Conservation (phyloP, 53 echinoderm and acorn worm species). For the Patiria pectinifera region DNA sequence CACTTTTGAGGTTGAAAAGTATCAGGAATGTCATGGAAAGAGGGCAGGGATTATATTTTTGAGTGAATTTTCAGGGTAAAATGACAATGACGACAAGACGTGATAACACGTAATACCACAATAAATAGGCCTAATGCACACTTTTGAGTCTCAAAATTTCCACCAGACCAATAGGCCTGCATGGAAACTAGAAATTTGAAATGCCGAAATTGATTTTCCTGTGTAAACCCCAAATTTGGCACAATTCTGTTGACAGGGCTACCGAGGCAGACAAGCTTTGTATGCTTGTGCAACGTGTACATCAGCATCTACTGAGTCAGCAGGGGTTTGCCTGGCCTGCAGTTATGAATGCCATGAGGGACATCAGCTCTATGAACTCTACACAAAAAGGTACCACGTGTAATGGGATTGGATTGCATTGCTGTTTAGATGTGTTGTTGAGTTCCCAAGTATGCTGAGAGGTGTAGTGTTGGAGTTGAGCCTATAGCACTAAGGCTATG, state of each 20-base stretch:
- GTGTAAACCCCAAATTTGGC: neutral
- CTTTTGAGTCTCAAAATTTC: no score
- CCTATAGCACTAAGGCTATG: no score
- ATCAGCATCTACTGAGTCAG: slow-evolving; percentile 24
- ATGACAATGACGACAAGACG: no score
- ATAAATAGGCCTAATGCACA: no score
- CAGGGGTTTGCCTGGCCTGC: slow-evolving; percentile 92
- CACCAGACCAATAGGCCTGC: neutral
- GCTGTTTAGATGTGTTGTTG: no score
- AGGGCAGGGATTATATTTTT: no score
- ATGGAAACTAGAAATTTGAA: neutral
- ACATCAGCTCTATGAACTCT: slow-evolving; percentile 88
- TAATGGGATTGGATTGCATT: neutral
- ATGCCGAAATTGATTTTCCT: neutral
- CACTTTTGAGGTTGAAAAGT: no score
- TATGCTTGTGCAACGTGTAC: slow-evolving; percentile 88
- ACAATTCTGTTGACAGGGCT: slow-evolving; percentile 67
- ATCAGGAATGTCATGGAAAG: no score
- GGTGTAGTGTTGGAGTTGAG: no score
- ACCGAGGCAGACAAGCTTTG: slow-evolving; percentile 83
- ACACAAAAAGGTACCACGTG: slow-evolving; percentile 86
- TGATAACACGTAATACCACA: no score
- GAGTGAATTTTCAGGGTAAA: no score
- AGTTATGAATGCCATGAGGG: slow-evolving; percentile 99
- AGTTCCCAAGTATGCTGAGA: no score